Evolutionary conservation across 2,113 vertebrate species (phyloP).

Genomic region (Macheiramphus alcinus): DNA sequence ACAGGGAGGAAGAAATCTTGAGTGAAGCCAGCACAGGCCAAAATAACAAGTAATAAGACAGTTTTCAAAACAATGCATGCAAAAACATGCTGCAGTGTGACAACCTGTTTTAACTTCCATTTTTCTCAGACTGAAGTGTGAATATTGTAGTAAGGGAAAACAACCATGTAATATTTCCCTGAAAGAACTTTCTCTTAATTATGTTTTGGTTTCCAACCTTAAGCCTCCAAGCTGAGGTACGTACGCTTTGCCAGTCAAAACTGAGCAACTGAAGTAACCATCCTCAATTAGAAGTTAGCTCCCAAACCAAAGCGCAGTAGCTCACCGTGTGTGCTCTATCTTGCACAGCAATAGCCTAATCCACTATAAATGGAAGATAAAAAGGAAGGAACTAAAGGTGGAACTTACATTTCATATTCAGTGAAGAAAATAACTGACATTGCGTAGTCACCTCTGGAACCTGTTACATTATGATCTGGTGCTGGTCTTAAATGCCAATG

Average conservation of each 20-base stretch:
- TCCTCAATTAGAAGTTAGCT: background rate
- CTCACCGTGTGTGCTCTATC: background rate
- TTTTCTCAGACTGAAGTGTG: background rate
- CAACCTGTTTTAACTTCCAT: background rate
- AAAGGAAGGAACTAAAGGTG: background rate
- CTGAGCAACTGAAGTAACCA: background rate
- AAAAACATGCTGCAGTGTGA: background rate
- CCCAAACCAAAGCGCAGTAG: background rate
- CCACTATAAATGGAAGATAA: background rate
- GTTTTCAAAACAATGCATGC: background rate
- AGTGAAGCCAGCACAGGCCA: background rate
- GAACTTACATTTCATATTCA: background rate
- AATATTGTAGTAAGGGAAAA: background rate
- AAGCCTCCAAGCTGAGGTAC: background rate
- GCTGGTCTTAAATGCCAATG: background rate
- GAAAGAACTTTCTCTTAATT: background rate
- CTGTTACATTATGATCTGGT: background rate
- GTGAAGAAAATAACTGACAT: background rate
- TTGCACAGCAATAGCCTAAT: background rate
- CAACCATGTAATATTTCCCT: background rate
- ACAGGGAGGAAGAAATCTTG: background rate
- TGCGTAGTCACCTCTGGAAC: accelerated
- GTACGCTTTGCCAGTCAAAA: background rate
- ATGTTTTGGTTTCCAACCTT: background rate
- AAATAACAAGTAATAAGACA: background rate